phyloP scores from a whole-genome alignment of 2,888 invertebrate genomes.

The Tanytarsus gracilentus region DNA sequence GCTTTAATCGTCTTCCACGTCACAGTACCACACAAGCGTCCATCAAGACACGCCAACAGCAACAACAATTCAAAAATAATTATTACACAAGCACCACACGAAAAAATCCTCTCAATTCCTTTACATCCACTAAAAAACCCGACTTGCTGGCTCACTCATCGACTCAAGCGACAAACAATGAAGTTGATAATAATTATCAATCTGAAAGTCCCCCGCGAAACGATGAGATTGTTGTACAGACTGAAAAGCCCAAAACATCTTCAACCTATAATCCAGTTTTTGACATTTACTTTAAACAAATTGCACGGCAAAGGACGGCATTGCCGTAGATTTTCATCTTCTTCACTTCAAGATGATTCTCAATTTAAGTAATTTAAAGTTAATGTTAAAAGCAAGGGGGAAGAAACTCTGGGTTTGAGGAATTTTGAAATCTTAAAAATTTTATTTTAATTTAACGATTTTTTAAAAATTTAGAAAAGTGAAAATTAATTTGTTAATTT shows the following conservation, averaged over 20 bases:
- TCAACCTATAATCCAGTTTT: slow-evolving; percentile 36
- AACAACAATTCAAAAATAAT: slow-evolving; percentile 42
- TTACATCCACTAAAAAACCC: slow-evolving; percentile 42
- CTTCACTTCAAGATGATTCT: not conserved
- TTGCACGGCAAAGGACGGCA: slow-evolving; percentile 34
- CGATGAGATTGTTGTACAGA: slow-evolving; percentile 15
- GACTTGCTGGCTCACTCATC: slow-evolving; percentile 12
- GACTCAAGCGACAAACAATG: slow-evolving; percentile 19
- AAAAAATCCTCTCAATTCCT: slow-evolving; percentile 48
- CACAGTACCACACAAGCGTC: not conserved
- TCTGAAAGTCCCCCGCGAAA: slow-evolving; percentile 1
- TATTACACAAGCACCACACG: slow-evolving; percentile 48
- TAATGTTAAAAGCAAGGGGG: not conserved
- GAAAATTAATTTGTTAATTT: too few relatives aligned
- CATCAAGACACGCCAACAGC: too few relatives aligned
- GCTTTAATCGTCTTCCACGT: slow-evolving; percentile 21
- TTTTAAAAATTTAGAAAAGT: too few relatives aligned
- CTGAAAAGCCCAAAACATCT: slow-evolving; percentile 29
- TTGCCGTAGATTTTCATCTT: slow-evolving; percentile 32
- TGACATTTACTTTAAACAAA: slow-evolving; percentile 41
- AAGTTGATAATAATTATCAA: slow-evolving; percentile 22
- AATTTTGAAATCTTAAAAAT: too few relatives aligned
- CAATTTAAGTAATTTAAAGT: not conserved
- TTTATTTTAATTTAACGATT: too few relatives aligned
- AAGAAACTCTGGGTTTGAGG: too few relatives aligned